Evolutionary conservation across 2,113 vertebrate genomes (phyloP).

Genomic region (Turdus rufiventris): DNA sequence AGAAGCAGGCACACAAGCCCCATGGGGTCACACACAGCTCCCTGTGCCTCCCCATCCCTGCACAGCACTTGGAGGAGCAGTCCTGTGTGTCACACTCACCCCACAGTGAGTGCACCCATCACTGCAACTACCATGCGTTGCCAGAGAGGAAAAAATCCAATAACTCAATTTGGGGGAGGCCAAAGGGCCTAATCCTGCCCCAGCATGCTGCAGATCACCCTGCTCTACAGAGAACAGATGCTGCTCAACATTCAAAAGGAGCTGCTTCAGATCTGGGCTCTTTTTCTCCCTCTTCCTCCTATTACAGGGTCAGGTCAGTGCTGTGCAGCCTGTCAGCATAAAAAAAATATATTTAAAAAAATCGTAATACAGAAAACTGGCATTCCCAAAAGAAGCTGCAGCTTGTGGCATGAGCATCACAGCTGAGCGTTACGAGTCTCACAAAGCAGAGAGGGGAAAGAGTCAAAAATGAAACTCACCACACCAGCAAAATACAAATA

Average conservation of each 20-base stretch:
- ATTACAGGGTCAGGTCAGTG: not conserved
- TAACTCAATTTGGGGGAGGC: not conserved
- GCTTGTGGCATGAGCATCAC: not conserved
- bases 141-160: not conserved
- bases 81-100: rapidly evolving
- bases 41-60: no score
- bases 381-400: not conserved
- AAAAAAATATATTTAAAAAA: not conserved
- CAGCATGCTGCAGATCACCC: not conserved
- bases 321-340: not conserved
- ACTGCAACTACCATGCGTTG: not conserved
- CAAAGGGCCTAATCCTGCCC: not conserved
- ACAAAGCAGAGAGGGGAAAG: not conserved
- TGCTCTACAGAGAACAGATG: not conserved
- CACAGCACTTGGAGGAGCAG: not conserved
- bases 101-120: not conserved
- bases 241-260: not conserved
- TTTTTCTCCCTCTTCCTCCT: not conserved
- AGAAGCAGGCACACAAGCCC: not conserved
- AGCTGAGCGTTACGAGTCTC: not conserved
- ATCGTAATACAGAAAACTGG: not conserved
- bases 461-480: not conserved
- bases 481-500: not conserved
- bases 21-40: rapidly evolving
- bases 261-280: not conserved